Evolutionary conservation across 2,113 vertebrate genomes (phyloP).

Genomic region (Odobenus rosmarus): DNA sequence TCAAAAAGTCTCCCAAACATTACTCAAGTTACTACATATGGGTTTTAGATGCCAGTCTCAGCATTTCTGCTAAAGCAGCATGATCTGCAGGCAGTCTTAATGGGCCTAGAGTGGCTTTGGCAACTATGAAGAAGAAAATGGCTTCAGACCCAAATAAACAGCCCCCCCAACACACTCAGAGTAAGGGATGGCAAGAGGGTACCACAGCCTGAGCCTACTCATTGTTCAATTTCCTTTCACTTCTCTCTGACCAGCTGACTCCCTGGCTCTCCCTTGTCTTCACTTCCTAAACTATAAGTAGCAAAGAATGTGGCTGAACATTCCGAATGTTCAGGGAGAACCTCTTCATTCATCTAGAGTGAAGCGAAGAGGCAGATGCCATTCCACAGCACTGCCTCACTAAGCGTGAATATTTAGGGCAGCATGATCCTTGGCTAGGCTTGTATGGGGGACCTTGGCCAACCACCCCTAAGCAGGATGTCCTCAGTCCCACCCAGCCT

Average conservation of each 20-base stretch:
- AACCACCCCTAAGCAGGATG: background rate
- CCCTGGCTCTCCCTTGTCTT: background rate
- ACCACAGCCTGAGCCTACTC: background rate
- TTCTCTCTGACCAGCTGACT: slow-evolving; percentile 6
- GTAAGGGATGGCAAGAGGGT: background rate
- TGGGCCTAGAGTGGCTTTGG: background rate
- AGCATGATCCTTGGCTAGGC: background rate
- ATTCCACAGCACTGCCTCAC: slow-evolving; percentile 10
- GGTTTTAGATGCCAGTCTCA: slow-evolving; percentile 44
- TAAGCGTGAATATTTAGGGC: background rate
- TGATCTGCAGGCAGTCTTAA: slow-evolving; percentile 30
- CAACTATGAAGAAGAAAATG: slow-evolving; percentile 51
- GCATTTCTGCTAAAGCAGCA: slow-evolving; percentile 41
- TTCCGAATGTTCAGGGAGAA: slow-evolving; percentile 52
- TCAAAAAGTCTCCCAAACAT: slow-evolving; percentile 32
- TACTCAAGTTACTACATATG: background rate
- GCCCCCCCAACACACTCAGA: slow-evolving; percentile 27
- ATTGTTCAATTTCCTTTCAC: slow-evolving; percentile 33
- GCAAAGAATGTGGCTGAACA: slow-evolving; percentile 38
- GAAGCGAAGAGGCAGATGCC: slow-evolving; percentile 44
- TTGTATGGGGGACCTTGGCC: background rate
- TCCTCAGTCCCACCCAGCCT: background rate
- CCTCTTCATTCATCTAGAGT: background rate
- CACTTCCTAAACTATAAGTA: slow-evolving; percentile 41
- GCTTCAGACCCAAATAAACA: slow-evolving; percentile 25